A percentile compares a stretch with the other conserved stretches of the same genome.
Evolutionary conservation across 2,888 invertebrate genomes (phyloP).

Genomic region (Dioctria linearis): DNA sequence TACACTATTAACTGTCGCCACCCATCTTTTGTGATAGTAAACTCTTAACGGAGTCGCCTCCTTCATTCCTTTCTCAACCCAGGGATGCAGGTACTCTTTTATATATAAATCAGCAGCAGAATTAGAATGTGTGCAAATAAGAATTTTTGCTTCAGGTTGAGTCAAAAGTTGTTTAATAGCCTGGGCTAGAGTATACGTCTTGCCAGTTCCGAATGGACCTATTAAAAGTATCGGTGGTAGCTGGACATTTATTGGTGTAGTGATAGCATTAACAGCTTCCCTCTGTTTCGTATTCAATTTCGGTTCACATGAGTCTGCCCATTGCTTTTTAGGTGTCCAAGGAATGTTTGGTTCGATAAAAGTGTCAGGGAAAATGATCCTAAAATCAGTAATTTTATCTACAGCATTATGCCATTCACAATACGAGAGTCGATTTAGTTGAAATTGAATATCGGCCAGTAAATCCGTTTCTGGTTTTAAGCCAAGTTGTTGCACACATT

Average conservation of each 20-base stretch:
- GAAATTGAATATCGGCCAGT: conserved; percentile 83
- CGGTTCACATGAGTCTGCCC: conserved; percentile 77
- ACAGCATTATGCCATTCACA: conserved; percentile 90
- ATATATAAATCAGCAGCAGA: conserved; percentile 90
- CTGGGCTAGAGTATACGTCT: conserved; percentile 86
- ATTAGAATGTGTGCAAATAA: conserved; percentile 90
- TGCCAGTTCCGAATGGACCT: conserved; percentile 90
- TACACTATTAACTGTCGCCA: conserved; percentile 81
- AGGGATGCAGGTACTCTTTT: conserved; percentile 85
- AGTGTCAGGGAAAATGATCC: conserved; percentile 81
- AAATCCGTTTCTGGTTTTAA: conserved; percentile 78
- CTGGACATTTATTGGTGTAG: conserved; percentile 75
- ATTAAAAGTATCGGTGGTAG: conserved; percentile 82
- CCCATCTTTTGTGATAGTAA: conserved; percentile 85
- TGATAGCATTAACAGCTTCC: conserved; percentile 84
- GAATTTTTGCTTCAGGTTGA: conserved; percentile 78
- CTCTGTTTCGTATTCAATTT: conserved; percentile 83
- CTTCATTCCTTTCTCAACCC: conserved; percentile 78
- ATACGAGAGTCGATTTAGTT: conserved; percentile 83
- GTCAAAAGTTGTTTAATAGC: conserved; percentile 79
- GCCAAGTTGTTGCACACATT: conserved; percentile 77
- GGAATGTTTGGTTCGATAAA: conserved; percentile 77
- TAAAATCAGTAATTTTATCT: conserved; percentile 81
- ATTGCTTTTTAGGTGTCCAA: conserved; percentile 80
- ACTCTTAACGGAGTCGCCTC: conserved; percentile 82